phyloP scores from a whole-genome alignment of 2,888 invertebrate genomes.

The Helicoverpa assulta region DNA sequence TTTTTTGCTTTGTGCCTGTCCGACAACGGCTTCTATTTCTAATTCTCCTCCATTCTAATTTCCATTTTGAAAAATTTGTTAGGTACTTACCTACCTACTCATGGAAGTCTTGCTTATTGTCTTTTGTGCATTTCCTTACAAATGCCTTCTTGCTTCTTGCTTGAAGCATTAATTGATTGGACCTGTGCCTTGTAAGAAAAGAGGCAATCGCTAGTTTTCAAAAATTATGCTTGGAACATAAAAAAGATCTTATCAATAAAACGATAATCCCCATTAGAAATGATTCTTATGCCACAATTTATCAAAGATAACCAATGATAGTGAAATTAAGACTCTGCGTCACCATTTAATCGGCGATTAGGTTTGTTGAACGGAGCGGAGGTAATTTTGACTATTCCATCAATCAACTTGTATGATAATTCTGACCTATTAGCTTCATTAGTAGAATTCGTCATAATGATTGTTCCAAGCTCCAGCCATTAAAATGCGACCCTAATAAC shows the following conservation, averaged over 20 bases:
- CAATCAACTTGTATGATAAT: conserved; percentile 32
- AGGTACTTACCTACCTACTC: too few species aligned
- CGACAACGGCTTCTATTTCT: too few species aligned
- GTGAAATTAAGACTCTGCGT: conserved; percentile 70
- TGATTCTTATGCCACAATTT: conserved; percentile 49
- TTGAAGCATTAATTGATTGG: too few species aligned
- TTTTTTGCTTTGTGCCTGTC: too few species aligned
- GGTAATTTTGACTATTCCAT: conserved; percentile 11
- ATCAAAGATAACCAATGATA: conserved; percentile 58
- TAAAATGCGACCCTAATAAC: conserved; percentile 44
- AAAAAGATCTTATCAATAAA: conserved; percentile 29
- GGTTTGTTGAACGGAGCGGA: background rate
- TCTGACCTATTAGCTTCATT: conserved; percentile 8
- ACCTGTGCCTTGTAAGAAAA: too few species aligned
- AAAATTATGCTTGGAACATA: background rate
- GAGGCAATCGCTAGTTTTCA: too few species aligned
- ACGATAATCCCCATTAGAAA: conserved; percentile 36
- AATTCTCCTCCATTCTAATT: too few species aligned
- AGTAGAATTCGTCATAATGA: conserved; percentile 6
- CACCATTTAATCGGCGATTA: conserved; percentile 72
- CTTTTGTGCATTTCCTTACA: too few species aligned
- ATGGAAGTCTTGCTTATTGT: too few species aligned
- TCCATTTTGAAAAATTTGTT: too few species aligned
- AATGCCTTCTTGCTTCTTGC: too few species aligned
- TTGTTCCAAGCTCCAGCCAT: conserved; percentile 23